Conservation (phyloP, 30 jellyfish, hydroid and myxozoan species). For the Nemopilema nomurai region DNA sequence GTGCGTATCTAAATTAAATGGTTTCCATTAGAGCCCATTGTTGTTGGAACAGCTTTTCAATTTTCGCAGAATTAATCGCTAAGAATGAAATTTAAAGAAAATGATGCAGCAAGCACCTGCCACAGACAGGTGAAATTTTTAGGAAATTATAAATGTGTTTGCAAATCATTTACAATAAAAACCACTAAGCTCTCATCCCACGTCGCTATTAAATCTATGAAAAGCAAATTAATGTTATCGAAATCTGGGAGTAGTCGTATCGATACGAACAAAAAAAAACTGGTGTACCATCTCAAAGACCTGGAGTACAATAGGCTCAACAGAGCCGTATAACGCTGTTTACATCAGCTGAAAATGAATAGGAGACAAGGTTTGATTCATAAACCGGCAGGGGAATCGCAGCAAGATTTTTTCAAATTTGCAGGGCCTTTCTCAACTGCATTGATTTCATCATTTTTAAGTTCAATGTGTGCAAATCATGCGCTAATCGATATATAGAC, state of each 20-base stretch:
- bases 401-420: too few species aligned
- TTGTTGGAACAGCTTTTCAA: not conserved
- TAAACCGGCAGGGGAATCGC: not conserved
- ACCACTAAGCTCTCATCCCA: slow-evolving; percentile 3
- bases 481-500: too few species aligned
- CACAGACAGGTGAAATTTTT: slow-evolving; percentile 33
- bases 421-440: too few species aligned
- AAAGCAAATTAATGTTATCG: slow-evolving; percentile 52
- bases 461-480: too few species aligned
- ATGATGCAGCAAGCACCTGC: slow-evolving; percentile 18
- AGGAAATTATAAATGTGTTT: slow-evolving; percentile 49
- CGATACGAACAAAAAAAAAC: slow-evolving; percentile 22
- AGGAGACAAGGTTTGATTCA: not conserved
- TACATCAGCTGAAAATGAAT: not conserved
- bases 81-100: not conserved
- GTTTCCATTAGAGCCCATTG: not conserved
- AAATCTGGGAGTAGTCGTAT: slow-evolving; percentile 11
- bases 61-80: not conserved
- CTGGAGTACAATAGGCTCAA: slow-evolving; percentile 3
- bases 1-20: not conserved
- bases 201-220: slow-evolving; percentile 30
- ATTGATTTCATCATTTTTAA: too few species aligned
- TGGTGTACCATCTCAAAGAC: slow-evolving; percentile 3
- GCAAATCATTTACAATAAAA: slow-evolving; percentile 64
- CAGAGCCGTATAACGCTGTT: not conserved